A percentile compares a stretch with the other conserved stretches of the same genome.
These are phyloP conservation scores for Lasioglossum calceatum DNA, from an alignment of 2,888 invertebrate genomes.

Conservation along the genomic window DNA sequence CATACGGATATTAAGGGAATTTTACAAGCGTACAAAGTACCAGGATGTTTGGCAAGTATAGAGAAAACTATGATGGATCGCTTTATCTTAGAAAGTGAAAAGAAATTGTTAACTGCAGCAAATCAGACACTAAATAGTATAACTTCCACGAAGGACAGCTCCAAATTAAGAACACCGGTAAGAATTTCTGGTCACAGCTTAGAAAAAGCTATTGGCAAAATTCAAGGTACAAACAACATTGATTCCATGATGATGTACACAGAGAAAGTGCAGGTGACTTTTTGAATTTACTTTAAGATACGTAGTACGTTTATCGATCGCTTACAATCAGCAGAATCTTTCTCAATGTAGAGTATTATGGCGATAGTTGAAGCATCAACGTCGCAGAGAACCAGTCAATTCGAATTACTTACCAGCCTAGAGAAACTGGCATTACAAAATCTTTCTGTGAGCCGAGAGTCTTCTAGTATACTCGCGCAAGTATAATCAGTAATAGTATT, in stretches of 20 bases:
- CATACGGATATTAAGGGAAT: constrained; percentile 70
- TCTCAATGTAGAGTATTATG: constrained; percentile 81
- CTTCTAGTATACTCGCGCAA: constrained; percentile 85
- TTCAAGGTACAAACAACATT: constrained; percentile 73
- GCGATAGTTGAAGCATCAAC: constrained; percentile 87
- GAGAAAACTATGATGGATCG: constrained; percentile 74
- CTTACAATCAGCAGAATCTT: not conserved
- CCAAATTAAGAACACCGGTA: constrained; percentile 76
- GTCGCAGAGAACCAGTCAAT: constrained; percentile 85
- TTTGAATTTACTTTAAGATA: constrained; percentile 3
- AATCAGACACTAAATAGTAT: constrained; percentile 80
- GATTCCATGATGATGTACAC: constrained; percentile 44
- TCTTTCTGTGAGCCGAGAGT: constrained; percentile 81
- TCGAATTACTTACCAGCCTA: constrained; percentile 87
- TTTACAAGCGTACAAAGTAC: constrained; percentile 73
- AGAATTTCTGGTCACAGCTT: constrained; percentile 82
- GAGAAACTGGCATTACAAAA: constrained; percentile 87
- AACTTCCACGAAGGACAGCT: constrained; percentile 71
- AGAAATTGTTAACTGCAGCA: constrained; percentile 75
- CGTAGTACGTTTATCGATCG: constrained; percentile 5
- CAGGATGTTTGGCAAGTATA: constrained; percentile 81
- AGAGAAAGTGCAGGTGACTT: constrained; percentile 78
- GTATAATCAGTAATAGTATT: constrained; percentile 61
- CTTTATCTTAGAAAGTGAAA: constrained; percentile 79
- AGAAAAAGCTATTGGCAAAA: constrained; percentile 80